Percentiles rank a stretch among this genome's conserved stretches.
These are phyloP conservation scores for Calyptomena viridis DNA, from an alignment of 2,113 vertebrate genomes.

Conservation along the genomic window DNA sequence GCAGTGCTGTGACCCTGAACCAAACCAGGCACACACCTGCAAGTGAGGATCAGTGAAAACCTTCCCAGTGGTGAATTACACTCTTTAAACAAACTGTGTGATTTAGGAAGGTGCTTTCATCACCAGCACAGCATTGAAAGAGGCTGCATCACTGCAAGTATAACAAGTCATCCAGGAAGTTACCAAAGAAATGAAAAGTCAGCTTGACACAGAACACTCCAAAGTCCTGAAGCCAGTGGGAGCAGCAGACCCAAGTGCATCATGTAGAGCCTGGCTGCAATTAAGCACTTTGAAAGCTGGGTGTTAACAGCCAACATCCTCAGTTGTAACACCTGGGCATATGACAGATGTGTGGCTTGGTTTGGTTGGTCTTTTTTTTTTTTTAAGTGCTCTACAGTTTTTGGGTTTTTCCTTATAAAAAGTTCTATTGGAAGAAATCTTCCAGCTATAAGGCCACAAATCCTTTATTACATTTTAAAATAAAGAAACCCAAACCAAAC, in stretches of 20 bases:
- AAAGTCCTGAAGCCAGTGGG: neutral
- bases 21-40: neutral
- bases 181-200: neutral
- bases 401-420: accelerated
- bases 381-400: neutral
- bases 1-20: neutral
- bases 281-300: neutral
- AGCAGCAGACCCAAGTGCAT: neutral
- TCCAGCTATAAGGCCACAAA: neutral
- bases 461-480: neutral
- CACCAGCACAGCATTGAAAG: neutral
- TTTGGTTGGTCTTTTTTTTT: neutral
- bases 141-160: neutral
- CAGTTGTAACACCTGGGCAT: neutral
- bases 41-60: neutral
- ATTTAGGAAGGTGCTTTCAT: neutral
- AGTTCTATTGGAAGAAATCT: neutral
- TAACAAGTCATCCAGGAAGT: neutral
- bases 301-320: neutral
- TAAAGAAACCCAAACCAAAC: neutral
- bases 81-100: neutral
- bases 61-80: neutral
- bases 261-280: accelerated
- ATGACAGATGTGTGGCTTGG: neutral
- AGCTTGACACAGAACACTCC: neutral